Conservation (phyloP, 2,888 invertebrate species). For the Girardia tigrina region DNA sequence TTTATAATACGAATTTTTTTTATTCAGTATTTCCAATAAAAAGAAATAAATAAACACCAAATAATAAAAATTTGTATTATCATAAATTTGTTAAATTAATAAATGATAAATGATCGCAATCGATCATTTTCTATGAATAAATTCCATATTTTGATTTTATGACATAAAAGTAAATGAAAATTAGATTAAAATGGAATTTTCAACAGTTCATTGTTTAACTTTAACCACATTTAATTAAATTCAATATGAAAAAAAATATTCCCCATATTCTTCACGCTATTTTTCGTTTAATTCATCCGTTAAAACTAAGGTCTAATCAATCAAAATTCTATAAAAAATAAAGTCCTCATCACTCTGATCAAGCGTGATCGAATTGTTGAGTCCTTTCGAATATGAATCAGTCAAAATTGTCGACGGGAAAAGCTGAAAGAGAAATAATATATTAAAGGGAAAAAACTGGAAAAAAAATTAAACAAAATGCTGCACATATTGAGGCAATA, state of each 20-base stretch:
- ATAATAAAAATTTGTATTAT: too few species aligned
- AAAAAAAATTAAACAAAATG: neutral
- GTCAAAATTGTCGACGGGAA: conserved; percentile 10
- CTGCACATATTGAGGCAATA: neutral
- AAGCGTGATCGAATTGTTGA: neutral
- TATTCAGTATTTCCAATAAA: too few species aligned
- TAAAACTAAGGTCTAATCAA: neutral
- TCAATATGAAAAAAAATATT: conserved; percentile 13
- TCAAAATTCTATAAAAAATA: conserved; percentile 12
- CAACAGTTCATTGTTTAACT: neutral
- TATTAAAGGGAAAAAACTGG: neutral
- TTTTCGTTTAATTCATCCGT: neutral
- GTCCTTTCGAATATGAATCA: neutral
- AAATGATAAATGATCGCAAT: neutral
- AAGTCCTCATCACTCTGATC: conserved; percentile 11
- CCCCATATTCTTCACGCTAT: neutral
- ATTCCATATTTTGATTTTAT: too few species aligned
- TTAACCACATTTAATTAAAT: conserved; percentile 15
- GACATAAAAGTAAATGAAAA: neutral
- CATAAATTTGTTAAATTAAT: neutral
- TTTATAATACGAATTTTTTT: too few species aligned
- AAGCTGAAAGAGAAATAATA: neutral
- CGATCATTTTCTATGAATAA: neutral
- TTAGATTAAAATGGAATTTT: neutral
- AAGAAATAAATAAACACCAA: too few species aligned